Evolutionary conservation across 2,113 vertebrate genomes (phyloP).

Genomic region (Spheniscus mendiculus): DNA sequence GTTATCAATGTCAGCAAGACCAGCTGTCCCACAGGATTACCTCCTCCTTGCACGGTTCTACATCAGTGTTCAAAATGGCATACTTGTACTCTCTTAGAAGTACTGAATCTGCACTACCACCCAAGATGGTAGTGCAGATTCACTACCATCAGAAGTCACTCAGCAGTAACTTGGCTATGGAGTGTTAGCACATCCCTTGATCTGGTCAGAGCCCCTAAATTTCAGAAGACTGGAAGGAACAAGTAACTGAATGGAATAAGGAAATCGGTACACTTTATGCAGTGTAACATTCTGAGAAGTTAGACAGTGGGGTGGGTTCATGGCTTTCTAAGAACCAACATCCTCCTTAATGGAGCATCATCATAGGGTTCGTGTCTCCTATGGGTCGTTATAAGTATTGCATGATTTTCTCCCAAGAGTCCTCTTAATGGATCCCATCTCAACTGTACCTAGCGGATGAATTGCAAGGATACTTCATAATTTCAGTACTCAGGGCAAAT

Average conservation of each 20-base stretch:
- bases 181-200: not conserved
- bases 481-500: not conserved
- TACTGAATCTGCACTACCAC: not conserved
- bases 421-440: not conserved
- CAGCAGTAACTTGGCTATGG: not conserved
- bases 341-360: not conserved
- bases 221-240: not conserved
- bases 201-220: not conserved
- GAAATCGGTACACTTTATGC: accelerated
- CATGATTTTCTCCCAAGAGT: not conserved
- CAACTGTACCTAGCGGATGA: not conserved
- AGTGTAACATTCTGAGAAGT: not conserved
- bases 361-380: not conserved
- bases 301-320: accelerated
- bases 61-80: not conserved
- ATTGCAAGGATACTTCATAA: not conserved
- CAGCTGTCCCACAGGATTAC: not conserved
- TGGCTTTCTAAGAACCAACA: not conserved
- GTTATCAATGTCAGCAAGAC: not conserved
- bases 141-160: too few species aligned
- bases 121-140: accelerated
- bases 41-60: not conserved
- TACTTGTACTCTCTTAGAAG: accelerated
- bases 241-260: not conserved
- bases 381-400: not conserved